Evolutionary conservation across 2,888 invertebrate species (phyloP).

Genomic region (Cerceris rybyensis): DNA sequence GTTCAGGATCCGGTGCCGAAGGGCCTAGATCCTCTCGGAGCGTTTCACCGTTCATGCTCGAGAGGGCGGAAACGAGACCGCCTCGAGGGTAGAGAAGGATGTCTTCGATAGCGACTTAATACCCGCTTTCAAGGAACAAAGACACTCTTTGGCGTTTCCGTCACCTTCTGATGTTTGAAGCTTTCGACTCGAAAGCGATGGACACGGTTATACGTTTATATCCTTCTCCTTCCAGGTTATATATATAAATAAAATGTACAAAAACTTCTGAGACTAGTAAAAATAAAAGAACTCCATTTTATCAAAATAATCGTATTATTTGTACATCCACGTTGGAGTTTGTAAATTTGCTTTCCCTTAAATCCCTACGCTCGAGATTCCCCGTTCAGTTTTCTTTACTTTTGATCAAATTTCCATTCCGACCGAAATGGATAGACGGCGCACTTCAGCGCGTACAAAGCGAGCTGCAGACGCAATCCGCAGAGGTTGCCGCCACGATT

Average conservation of each 20-base stretch:
- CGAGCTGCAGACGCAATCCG: conserved; percentile 45
- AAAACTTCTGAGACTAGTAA: neutral
- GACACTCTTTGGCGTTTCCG: conserved; percentile 42
- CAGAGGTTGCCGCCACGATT: conserved; percentile 47
- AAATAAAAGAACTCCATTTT: neutral
- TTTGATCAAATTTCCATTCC: conserved; percentile 52
- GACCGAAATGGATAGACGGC: conserved; percentile 46
- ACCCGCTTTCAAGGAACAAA: conserved; percentile 51
- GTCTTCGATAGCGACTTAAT: conserved; percentile 43
- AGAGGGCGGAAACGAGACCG: conserved; percentile 64
- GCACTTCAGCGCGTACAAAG: conserved; percentile 29
- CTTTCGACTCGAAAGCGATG: conserved; percentile 43
- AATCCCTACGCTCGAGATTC: conserved; percentile 34
- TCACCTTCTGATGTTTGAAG: conserved; percentile 40
- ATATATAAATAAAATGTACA: neutral
- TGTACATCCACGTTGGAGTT: conserved; percentile 25
- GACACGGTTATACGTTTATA: conserved; percentile 19
- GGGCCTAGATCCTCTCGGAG: conserved; percentile 55
- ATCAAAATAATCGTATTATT: neutral
- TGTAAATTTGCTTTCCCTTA: conserved; percentile 26
- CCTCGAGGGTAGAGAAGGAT: conserved; percentile 55
- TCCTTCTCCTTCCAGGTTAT: conserved; percentile 34
- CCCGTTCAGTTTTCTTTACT: conserved; percentile 27
- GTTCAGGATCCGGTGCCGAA: conserved; percentile 60
- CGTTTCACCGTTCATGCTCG: conserved; percentile 54